Evolutionary conservation across 2,797 vertebrate species (phyloP), one percentile per base, ranked within the genome.

Genomic region (Micromesistius poutassou): DNA sequence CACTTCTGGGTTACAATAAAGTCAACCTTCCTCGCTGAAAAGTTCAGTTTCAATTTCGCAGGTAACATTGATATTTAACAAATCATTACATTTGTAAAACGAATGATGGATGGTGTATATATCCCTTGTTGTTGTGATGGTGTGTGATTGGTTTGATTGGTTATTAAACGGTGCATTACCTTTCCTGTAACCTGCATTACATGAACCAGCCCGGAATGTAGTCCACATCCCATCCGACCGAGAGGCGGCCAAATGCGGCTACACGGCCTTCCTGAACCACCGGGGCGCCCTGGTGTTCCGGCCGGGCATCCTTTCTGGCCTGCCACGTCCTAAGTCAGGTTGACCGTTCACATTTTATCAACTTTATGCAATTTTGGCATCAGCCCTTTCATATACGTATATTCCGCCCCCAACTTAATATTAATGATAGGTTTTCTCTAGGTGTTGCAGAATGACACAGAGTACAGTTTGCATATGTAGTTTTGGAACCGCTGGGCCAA

Each of bases 281-380:
- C 80, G 22, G 5, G 91, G 91, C 28, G 88, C 92, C 72, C 83
- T 92, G 30, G 85, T 92, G 46, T 86, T 93, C 36, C 85, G n/a
- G n/a, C n/a, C n/a, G 91, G 0, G 86, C 92, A 12, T 94, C 93
- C 1, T 93, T 92, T 84, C 84, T 92, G 46, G 90, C 89, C 66
- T 94, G 93, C 75, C 90, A 91, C 0, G 88, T 93, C 73, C 78
- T 66, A 25, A 92, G 82, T 68, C 10, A 77, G 81, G 93, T 93
- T 74, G 28, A 31, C 13, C 33, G 7, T 22, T 30, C 30, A 30
- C 25, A 30, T 5, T n/a, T 66, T 66, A 19, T 25, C n/a, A 6
- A 7, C n/a, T 66, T 66, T 3, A 40, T 13, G 38, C 12, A 40
- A 10, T 40, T 40, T 40, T 40, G 13, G 38, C 46, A 19, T 19